Percentiles rank a stretch among this genome's conserved stretches.
Conservation (phyloP, 2,888 invertebrate genomes). For the Megaustenia siamemsis region DNA sequence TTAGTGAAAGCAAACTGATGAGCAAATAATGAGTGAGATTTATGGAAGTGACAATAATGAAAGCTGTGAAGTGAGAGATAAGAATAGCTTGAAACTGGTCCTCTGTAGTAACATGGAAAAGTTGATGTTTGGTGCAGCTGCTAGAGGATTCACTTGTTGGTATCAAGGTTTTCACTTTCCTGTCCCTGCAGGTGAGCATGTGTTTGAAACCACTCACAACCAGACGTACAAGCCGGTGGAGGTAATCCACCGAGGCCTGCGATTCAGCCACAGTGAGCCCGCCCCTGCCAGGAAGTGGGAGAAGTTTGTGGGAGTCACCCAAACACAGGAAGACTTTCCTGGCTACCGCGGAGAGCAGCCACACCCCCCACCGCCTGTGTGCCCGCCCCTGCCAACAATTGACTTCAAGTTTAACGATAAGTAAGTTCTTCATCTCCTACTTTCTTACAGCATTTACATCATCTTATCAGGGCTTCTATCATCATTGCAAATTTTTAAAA, state of each 20-base stretch:
- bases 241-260: constrained; percentile 68
- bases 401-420: constrained; percentile 75
- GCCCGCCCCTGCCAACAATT: constrained; percentile 74
- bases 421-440: constrained; percentile 60
- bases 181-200: constrained; percentile 69
- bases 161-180: background rate
- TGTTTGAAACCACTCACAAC: constrained; percentile 71
- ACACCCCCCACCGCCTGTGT: constrained; percentile 65
- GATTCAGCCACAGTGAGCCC: constrained; percentile 61
- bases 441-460: too few relatives aligned
- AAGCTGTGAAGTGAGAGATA: too few relatives aligned
- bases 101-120: too few relatives aligned
- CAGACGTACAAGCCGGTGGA: constrained; percentile 69
- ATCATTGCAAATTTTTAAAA: too few relatives aligned
- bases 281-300: constrained; percentile 56
- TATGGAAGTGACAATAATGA: too few relatives aligned
- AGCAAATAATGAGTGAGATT: too few relatives aligned
- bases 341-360: constrained; percentile 67
- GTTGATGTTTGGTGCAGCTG: too few relatives aligned
- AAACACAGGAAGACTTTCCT: constrained; percentile 71
- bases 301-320: constrained; percentile 70
- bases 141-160: too few relatives aligned
- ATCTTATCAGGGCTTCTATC: background rate
- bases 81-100: too few relatives aligned
- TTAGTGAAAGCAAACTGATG: too few relatives aligned